These are phyloP conservation scores for Beroe ovata DNA, from an alignment of 37 sponge, comb jelly and placozoan genomes.

Conservation along the genomic window DNA sequence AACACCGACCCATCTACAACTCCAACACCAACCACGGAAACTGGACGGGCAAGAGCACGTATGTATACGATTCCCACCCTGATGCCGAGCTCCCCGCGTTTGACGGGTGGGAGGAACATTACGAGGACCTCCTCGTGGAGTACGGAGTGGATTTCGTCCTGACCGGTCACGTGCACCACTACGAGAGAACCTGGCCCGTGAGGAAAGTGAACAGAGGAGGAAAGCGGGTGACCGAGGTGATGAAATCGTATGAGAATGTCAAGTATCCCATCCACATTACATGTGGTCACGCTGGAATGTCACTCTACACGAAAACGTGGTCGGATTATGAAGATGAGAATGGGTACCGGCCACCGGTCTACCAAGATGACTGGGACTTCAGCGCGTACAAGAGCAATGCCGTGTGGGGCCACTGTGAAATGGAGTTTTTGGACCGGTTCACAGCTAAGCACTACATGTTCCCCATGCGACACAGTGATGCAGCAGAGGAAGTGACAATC, in stretches of 20 bases:
- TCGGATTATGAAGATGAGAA: neutral
- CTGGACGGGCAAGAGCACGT: conserved; percentile 21
- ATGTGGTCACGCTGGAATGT: conserved; percentile 52
- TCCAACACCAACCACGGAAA: conserved; percentile 47
- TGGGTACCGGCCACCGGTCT: neutral
- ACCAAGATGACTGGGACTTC: neutral
- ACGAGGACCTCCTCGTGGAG: conserved; percentile 9
- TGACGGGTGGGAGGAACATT: conserved; percentile 22
- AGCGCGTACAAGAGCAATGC: neutral
- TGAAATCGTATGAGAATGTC: conserved; percentile 1
- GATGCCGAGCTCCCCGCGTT: neutral
- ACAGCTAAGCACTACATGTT: conserved; percentile 24
- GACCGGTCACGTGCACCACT: conserved; percentile 54
- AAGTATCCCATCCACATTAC: conserved; percentile 18
- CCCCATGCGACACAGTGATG: neutral
- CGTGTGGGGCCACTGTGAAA: conserved; percentile 15
- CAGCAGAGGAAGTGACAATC: neutral
- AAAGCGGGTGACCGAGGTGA: neutral
- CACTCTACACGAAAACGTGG: conserved; percentile 3
- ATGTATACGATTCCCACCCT: neutral
- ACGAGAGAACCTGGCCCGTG: conserved; percentile 57
- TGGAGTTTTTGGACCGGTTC: neutral
- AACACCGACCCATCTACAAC: conserved; percentile 69
- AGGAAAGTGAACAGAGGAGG: neutral
- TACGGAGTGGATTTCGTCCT: conserved; percentile 46